phyloP scores from a whole-genome alignment of 2,797 vertebrate genomes.

The Pseudochaenichthys georgianus region DNA sequence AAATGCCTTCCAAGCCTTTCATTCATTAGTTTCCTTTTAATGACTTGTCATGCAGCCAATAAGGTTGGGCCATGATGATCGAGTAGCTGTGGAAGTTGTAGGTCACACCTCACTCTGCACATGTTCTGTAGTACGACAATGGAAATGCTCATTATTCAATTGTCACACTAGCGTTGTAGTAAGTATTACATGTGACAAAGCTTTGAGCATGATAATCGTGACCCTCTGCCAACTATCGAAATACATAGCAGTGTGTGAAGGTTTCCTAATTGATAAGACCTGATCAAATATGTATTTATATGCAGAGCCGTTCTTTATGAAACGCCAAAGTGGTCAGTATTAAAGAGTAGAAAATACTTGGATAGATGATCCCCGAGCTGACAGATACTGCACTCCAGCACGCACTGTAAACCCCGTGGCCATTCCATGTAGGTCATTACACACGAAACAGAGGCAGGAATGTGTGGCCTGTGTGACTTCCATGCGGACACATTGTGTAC shows the following conservation, averaged over 20 bases:
- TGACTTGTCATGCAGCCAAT: constrained; percentile 32
- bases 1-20: constrained; percentile 53
- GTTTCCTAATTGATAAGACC: background rate
- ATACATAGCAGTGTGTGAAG: background rate
- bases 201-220: background rate
- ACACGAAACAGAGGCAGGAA: constrained; percentile 12
- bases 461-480: constrained; percentile 33
- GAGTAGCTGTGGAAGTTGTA: constrained; percentile 16
- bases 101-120: constrained; percentile 33
- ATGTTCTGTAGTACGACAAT: constrained; percentile 7
- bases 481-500: constrained; percentile 19
- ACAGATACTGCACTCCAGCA: background rate
- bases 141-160: constrained; percentile 36
- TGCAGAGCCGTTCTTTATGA: background rate
- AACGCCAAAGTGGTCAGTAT: background rate
- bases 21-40: constrained; percentile 44
- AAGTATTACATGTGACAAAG: background rate
- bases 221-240: background rate
- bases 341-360: background rate
- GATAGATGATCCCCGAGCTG: background rate
- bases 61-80: constrained; percentile 21
- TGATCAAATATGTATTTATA: background rate
- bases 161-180: background rate
- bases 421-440: constrained; percentile 30
- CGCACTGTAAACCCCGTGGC: constrained; percentile 15